Evolutionary conservation across 2,797 vertebrate genomes (phyloP), one percentile per base, ranked within the genome.

Genomic region (Carduelis carduelis): DNA sequence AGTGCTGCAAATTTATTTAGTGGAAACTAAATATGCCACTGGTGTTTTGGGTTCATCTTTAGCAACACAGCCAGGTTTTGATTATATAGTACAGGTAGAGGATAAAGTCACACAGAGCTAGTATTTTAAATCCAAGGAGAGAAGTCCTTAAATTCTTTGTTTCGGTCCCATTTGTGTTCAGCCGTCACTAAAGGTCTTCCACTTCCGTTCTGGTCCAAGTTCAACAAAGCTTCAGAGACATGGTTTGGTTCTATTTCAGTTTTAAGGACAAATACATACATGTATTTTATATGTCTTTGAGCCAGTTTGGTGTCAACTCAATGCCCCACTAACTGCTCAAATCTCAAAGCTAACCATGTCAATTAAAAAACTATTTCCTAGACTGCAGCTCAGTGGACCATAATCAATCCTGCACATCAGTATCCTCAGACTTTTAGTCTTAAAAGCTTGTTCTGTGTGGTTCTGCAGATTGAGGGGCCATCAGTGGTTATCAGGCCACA

Each of bases 391-490:
- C 19, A 30, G 0, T 16, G 61, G 26, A 56, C 53, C 14, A 12
- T 2, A 0, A 32, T 44, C 37, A 53, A 2, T 56, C 44, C 32
- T 1, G 4, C 78, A 23, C 23, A 23, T 79, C 6, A 9, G 4
- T 55, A 55, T 69, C 24, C 34, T 76, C 30, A 47, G 57, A 49
- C 12, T 56, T 70, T 4, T 24, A 35, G 43, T 46, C 9, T 37
- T 81, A 57, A 72, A 52, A 39, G 20, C 24, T 61, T 69, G 5
- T 52, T 83, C 44, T 63, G 5, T 56, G 27, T 80, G 37, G 9
- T 80, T 77, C 47, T 87, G 52, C 17, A 41, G 28, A 20, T 5
- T 52, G 49, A 24, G 63, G 18, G 49, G 19, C 71, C 12, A 8
- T 44, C 1, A 1, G 34, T 30, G 9, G 8, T 74, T 8, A 1